A percentile compares a stretch with the other conserved stretches of the same genome.
Evolutionary conservation across 2,888 invertebrate species (phyloP).

Genomic region (Drosophila neotestacea): DNA sequence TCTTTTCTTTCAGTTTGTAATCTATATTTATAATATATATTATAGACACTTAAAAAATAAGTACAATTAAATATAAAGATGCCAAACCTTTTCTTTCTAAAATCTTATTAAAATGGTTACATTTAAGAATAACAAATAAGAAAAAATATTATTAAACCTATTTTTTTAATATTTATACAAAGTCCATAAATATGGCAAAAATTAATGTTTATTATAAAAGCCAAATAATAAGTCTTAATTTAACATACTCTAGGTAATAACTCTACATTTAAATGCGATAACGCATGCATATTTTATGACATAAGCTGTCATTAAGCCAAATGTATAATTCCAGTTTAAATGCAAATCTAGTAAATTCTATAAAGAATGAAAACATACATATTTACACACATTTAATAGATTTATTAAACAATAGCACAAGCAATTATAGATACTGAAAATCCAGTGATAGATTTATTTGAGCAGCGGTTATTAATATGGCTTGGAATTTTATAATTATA

Average conservation of each 20-base stretch:
- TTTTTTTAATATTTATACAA: too few relatives aligned
- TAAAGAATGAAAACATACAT: neutral
- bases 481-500: slow-evolving; percentile 49
- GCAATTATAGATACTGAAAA: slow-evolving; percentile 8
- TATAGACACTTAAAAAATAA: too few relatives aligned
- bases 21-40: too few relatives aligned
- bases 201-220: neutral
- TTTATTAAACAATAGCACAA: slow-evolving; percentile 15
- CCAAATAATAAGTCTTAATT: neutral
- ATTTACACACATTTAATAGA: neutral
- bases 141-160: too few relatives aligned
- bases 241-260: neutral
- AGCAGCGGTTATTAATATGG: slow-evolving; percentile 31
- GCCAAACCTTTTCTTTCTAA: too few relatives aligned
- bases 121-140: too few relatives aligned
- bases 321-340: slow-evolving; percentile 2
- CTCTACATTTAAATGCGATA: neutral
- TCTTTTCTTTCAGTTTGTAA: too few relatives aligned
- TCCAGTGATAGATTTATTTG: slow-evolving; percentile 27
- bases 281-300: neutral
- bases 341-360: slow-evolving; percentile 5
- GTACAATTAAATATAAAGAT: too few relatives aligned
- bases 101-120: too few relatives aligned
- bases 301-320: neutral
- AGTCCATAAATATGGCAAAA: too few relatives aligned